Percentiles rank a stretch among this genome's conserved stretches.
Conservation (phyloP, 2,797 vertebrate species). For the Erethizon dorsatum region DNA sequence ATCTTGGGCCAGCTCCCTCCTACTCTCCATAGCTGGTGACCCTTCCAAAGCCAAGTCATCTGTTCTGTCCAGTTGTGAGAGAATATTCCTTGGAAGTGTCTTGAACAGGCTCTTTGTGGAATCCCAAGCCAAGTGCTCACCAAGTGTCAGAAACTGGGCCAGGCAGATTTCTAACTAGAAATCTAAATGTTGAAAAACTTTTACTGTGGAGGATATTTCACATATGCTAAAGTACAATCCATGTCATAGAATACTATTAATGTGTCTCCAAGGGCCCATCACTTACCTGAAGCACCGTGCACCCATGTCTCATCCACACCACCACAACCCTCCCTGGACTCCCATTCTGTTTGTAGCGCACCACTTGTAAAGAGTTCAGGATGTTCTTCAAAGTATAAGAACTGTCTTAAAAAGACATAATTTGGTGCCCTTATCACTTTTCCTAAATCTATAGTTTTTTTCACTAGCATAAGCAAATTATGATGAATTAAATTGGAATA, state of each 20-base stretch:
- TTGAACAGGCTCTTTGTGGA: too few relatives aligned
- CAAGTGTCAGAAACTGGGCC: background rate
- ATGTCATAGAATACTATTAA: background rate
- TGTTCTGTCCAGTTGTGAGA: too few relatives aligned
- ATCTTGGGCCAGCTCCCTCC: too few relatives aligned
- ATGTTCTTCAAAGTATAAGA: background rate
- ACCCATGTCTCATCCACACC: background rate
- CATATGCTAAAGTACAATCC: background rate
- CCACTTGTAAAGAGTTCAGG: background rate
- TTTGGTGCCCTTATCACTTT: background rate
- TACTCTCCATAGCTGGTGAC: too few relatives aligned
- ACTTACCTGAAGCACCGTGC: background rate
- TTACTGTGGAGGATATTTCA: background rate
- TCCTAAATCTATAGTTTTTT: background rate
- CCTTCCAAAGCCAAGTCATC: too few relatives aligned
- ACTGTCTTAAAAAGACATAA: background rate
- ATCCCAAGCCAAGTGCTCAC: background rate
- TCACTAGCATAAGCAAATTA: background rate
- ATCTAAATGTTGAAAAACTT: background rate
- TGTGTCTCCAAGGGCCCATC: background rate
- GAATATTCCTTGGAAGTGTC: too few relatives aligned
- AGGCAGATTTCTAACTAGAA: background rate
- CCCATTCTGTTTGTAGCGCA: background rate
- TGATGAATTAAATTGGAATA: background rate
- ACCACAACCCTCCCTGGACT: background rate